These are phyloP conservation scores for Porites rus DNA, from an alignment of 92 coral and sea anemone species.

Conservation along the genomic window DNA sequence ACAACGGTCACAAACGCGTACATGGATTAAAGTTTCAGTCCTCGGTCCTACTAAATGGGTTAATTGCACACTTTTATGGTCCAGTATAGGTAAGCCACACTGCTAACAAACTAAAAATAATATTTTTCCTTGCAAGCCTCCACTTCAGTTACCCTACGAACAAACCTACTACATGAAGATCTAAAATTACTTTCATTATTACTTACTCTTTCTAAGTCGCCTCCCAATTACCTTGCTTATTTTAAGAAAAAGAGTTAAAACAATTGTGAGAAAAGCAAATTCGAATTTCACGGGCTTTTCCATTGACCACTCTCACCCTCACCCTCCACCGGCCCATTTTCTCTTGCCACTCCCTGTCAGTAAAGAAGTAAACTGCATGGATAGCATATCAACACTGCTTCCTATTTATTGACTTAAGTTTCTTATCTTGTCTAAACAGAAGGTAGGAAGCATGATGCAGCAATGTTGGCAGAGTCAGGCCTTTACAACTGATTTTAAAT, in stretches of 20 bases:
- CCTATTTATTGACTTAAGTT: conserved; percentile 6
- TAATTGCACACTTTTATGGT: conserved; percentile 40
- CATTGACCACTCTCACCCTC: conserved; percentile 34
- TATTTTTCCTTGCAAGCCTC: too few relatives aligned
- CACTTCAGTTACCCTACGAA: too few relatives aligned
- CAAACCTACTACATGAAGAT: too few relatives aligned
- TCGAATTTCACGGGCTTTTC: conserved; percentile 1
- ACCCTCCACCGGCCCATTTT: conserved; percentile 19
- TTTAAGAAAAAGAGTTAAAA: conserved; percentile 25
- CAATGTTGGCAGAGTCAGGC: conserved; percentile 37
- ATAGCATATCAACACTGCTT: conserved; percentile 28
- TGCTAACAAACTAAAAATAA: background rate
- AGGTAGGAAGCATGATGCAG: conserved; percentile 1
- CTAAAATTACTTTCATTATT: too few relatives aligned
- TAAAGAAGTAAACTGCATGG: conserved; percentile 23
- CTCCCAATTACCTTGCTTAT: conserved; percentile 23
- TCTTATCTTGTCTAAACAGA: conserved; percentile 17
- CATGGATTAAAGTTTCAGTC: conserved; percentile 33
- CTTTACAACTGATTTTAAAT: conserved; percentile 7
- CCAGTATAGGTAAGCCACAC: conserved; percentile 22
- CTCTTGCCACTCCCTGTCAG: conserved; percentile 42
- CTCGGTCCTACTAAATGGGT: conserved; percentile 19
- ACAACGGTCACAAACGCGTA: conserved; percentile 48
- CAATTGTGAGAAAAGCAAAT: conserved; percentile 1
- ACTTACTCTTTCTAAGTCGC: too few relatives aligned